Evolutionary conservation across 2,888 invertebrate genomes (phyloP).

Genomic region (Thereva unica): DNA sequence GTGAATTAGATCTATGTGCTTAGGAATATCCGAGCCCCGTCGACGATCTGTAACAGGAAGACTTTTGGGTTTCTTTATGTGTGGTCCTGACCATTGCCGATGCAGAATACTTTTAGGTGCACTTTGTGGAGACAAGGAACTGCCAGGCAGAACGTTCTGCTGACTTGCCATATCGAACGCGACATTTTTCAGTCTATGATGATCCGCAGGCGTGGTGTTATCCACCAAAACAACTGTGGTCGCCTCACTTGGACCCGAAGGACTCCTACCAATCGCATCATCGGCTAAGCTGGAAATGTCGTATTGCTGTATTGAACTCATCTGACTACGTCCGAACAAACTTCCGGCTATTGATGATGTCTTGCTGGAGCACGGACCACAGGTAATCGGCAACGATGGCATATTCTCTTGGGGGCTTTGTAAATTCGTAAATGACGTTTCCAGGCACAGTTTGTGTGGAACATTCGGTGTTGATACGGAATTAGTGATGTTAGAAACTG

Average conservation of each 20-base stretch:
- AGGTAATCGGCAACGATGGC: conserved; percentile 37
- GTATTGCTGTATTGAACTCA: conserved; percentile 57
- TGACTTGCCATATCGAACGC: conserved; percentile 50
- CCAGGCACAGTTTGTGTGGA: conserved; percentile 67
- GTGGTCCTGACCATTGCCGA: conserved; percentile 38
- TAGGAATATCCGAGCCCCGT: conserved; percentile 51
- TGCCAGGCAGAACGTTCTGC: conserved; percentile 22
- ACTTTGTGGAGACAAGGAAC: conserved; percentile 44
- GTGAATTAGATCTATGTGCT: conserved; percentile 61
- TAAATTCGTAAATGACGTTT: conserved; percentile 76
- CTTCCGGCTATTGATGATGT: conserved; percentile 56
- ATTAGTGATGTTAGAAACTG: conserved; percentile 56
- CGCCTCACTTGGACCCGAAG: conserved; percentile 54
- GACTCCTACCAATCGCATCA: conserved; percentile 52
- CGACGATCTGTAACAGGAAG: conserved; percentile 50
- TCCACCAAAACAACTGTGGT: conserved; percentile 51
- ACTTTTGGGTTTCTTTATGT: conserved; percentile 48
- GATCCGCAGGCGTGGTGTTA: conserved; percentile 1
- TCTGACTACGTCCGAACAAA: conserved; percentile 55
- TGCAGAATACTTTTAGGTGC: conserved; percentile 45
- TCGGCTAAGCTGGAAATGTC: conserved; percentile 58
- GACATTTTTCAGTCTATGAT: conserved; percentile 51
- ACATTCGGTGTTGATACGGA: conserved; percentile 59
- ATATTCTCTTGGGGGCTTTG: conserved; percentile 60
- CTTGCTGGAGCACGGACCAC: conserved; percentile 50